Conservation (phyloP, 1,140 invertebrate genomes). For the Campoletis sonorensis region DNA sequence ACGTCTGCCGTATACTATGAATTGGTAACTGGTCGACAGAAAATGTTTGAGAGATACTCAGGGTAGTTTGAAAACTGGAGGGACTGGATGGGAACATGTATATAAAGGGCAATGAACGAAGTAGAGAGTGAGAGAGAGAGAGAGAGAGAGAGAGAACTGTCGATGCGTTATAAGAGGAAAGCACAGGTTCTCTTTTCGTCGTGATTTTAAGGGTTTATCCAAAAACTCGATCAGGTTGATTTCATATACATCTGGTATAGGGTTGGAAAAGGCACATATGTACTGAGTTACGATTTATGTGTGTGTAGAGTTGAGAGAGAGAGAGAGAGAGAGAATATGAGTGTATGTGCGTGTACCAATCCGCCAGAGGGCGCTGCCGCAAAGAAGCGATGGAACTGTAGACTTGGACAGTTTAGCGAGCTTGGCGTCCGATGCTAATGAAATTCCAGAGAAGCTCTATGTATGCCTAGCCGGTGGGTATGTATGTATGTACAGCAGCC, state of each 20-base stretch:
- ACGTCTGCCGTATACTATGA: background rate
- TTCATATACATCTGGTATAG: background rate
- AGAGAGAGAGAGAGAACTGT: background rate
- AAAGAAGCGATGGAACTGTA: slow-evolving; percentile 50
- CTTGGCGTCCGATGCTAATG: slow-evolving; percentile 68
- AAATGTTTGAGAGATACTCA: background rate
- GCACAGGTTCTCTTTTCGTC: background rate
- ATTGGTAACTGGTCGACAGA: slow-evolving; percentile 1
- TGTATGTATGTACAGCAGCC: background rate
- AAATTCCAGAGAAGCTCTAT: slow-evolving; percentile 61
- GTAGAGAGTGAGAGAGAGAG: background rate
- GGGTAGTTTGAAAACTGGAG: background rate
- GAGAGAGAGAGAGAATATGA: background rate
- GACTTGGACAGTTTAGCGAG: slow-evolving; percentile 55
- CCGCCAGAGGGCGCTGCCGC: slow-evolving; percentile 30
- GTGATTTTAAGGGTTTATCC: background rate
- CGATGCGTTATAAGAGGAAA: background rate
- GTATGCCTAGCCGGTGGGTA: background rate
- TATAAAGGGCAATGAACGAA: background rate
- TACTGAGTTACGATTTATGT: background rate
- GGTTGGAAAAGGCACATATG: background rate
- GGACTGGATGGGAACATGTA: background rate
- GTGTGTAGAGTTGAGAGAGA: background rate
- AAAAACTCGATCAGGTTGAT: no score
- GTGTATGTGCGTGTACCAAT: slow-evolving; percentile 8